Base-by-base conservation (phyloP, 2,113 vertebrate genomes). In the Myotis yumanensis region DNA sequence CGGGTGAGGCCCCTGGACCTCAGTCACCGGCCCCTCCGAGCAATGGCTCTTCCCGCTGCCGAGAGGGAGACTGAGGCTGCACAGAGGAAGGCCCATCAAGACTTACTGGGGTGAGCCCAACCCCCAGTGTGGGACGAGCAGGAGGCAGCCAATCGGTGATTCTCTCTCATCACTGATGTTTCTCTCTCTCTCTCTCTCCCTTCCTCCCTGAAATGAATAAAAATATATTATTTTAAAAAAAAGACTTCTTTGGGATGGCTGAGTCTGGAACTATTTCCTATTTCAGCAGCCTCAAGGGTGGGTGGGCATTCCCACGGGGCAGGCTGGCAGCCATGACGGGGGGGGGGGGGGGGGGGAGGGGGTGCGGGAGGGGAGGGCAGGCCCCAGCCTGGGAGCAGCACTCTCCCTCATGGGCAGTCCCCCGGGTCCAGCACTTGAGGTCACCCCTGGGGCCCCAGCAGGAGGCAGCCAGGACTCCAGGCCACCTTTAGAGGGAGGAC, bases 161-260 rank as follows among this genome's bases (percentile, higher is more conserved):
- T 66, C 62, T 32, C 28, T 66, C 62, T 66, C 62, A 66, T 66
- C 62, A 66, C 4, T 62, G 57, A 32, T 66, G 62, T 66, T 14
- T 15, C 11, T 64, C 11, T 66, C 14, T 62, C 12, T 66, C 14
- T 59, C 23, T 62, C 57, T 64, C 62, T 64, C 62, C 12, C 62
- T 64, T 64, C 62, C 62, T 30, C 30, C 30, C 62, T 66, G 30
- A 66, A 64, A 66, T 66, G 28, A 66, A 66, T 66, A 66, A 32
- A 66, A 32, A 66, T 15, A 32, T 12, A 64, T 28, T 12, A 64
- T 28, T 25, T 59, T 59, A 62, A 62, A 62, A 59, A 30, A 3
- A 51, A 62, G 20, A 46, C 28, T 8, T 7, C 25, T 4, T 4
- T 4, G 62, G 40, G 40, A 0, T 22, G 4, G 17, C 15, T 0